Base-by-base conservation (phyloP, 2,888 invertebrate species). In the Clistopyga incitator region DNA sequence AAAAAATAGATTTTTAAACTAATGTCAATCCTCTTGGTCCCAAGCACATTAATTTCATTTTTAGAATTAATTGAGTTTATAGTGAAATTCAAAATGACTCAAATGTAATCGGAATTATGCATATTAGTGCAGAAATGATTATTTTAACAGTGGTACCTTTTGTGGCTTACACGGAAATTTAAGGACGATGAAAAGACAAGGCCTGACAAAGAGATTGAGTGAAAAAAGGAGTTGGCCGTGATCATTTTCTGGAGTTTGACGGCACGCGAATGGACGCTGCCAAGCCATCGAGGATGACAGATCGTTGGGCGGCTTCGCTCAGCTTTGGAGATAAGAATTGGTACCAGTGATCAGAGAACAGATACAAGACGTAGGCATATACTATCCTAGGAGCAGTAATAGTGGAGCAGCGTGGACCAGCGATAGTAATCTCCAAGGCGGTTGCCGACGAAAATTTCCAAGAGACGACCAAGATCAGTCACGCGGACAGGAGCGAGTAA, bases 321-420 rank as follows among this genome's bases (percentile, higher is more conserved):
- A 85, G 54, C 78, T 86, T 70, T 64, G 65, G 68, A 89, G 89
- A 90, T 89, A 89, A 89, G 87, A 89, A 84, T 90, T 90, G 85
- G 85, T 88, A 88, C 88, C 79, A 87, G 86, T 85, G 90, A 90
- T 90, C 84, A 82, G 85, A 80, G 71, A 74, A 38, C 71, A 87
- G 90, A 90, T 90, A 89, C 86, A 79, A 11, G 20, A 38, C 80
- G 82, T 86, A 71, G 85, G 78, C 80, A 52, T 76, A 74, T 34
- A 23, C 59, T 64, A 65, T 45, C 6, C 6, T 10, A 42, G 3
- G 6, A 76, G 47, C 77, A 23, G 18, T 34, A 54, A 47, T 54
- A 25, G 25, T 56, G 38, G 64, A 20, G 20, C 29, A 74, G 38
- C 70, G 56, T 71, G 61, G 50, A 80, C 70, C 74, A 71, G 45